These are phyloP conservation scores for Sinocyclocheilus maitianheensis DNA, from an alignment of 2,113 vertebrate species.

Conservation along the genomic window DNA sequence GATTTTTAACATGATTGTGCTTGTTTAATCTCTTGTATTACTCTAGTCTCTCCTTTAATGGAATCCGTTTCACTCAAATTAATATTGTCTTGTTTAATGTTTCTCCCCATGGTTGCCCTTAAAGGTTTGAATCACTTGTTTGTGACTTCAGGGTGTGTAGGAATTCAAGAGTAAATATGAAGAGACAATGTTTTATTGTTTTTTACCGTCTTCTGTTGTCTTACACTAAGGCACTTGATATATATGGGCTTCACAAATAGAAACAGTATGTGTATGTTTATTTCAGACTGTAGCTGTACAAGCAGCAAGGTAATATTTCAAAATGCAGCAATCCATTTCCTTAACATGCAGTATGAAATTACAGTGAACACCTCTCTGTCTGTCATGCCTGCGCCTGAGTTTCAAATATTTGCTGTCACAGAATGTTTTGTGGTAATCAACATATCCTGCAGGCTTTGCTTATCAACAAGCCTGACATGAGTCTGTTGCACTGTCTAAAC, in stretches of 20 bases:
- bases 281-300: background rate
- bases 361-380: background rate
- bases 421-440: slow-evolving; percentile 43
- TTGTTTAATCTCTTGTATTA: too few relatives aligned
- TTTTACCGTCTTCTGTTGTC: background rate
- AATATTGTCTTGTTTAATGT: background rate
- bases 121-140: background rate
- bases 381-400: slow-evolving; percentile 14
- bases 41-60: too few relatives aligned
- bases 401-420: slow-evolving; percentile 37
- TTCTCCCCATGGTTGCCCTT: background rate
- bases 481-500: slow-evolving; percentile 65
- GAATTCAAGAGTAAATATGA: background rate
- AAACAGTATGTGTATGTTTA: slow-evolving; percentile 4
- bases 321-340: background rate
- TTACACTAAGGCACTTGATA: too few relatives aligned
- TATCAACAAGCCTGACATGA: slow-evolving; percentile 59
- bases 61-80: background rate
- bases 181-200: background rate
- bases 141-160: background rate
- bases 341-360: background rate
- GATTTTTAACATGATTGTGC: too few relatives aligned
- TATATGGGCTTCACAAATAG: background rate
- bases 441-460: slow-evolving; percentile 46
- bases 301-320: background rate